Base-by-base conservation (phyloP, 2,113 vertebrate genomes). In the Columbina picui region DNA sequence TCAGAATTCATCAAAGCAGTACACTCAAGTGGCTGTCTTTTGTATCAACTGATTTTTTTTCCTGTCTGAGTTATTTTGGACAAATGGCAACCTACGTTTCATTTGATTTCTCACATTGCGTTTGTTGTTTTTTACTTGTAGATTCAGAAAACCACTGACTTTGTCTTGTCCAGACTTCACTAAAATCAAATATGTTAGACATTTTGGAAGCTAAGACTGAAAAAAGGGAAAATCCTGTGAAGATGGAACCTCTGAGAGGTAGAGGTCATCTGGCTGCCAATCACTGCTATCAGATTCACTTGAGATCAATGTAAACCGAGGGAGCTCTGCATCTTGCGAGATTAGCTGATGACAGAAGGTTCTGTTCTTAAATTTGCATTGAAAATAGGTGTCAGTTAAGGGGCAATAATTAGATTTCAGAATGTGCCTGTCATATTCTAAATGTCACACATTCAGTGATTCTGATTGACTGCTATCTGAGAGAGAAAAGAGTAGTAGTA, bases 301-400 rank as follows among this genome's bases (percentile, higher is more conserved):
- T n/a, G 80, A 93, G 89, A 94, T 97, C 95, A 88, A 85, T 93
- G 85, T 39, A 56, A 79, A 36, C 61, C 2, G 2, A 91, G 87
- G 39, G 53, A 95, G 69, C 55, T 43, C 70, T 83, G 94, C 84
- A 39, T 93, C 85, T 92, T 95, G 90, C 34, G 67, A 86, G 91
- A 94, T 95, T 91, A 96, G 79, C 80, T 94, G 85, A 63, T 93
- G 90, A 94, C 85, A 95, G 92, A 92, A 94, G 64, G 85, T 93
- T 96, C 93, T 94, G 71, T 95, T 96, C 94, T 93, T 83, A 93
- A 83, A 96, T 97, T 94, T 96, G 92, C 95, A 93, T 95, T 90
- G 88, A 95, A 93, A 96, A 86, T 90, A 96, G 84, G 64, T 91
- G 90, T 96, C 94, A 88, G 71, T 82, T 87, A 36, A 77, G 90